These are phyloP conservation scores for Hyperoplus immaculatus DNA, from an alignment of 2,797 vertebrate species.

Conservation along the genomic window DNA sequence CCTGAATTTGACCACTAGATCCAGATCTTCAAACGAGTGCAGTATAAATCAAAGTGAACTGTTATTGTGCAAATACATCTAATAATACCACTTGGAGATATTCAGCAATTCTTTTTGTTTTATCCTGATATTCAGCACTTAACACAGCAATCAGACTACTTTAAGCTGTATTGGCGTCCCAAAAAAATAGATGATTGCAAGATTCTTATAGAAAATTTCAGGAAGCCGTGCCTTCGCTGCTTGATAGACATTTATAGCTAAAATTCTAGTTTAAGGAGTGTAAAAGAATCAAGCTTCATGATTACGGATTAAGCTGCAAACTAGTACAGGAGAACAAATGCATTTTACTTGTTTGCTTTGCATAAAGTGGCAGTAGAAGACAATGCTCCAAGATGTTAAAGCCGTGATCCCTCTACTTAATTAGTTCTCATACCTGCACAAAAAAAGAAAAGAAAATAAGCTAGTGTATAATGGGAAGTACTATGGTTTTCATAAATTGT, in stretches of 20 bases:
- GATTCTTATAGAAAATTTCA: not conserved
- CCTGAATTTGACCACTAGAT: slow-evolving; percentile 11
- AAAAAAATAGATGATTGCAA: not conserved
- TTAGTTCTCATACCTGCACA: slow-evolving; percentile 7
- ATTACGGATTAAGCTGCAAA: not conserved
- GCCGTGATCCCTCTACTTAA: not conserved
- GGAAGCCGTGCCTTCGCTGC: too few species aligned
- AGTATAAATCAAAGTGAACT: slow-evolving; percentile 6
- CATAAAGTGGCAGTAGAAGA: not conserved
- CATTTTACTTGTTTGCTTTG: slow-evolving; percentile 14
- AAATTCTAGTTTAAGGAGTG: not conserved
- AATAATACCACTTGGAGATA: not conserved
- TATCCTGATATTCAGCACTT: not conserved
- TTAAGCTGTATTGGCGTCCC: not conserved
- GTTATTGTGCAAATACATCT: slow-evolving; percentile 9
- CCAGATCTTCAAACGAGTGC: not conserved
- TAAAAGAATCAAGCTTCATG: not conserved
- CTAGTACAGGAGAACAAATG: not conserved
- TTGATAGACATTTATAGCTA: not conserved
- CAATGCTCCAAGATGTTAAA: not conserved
- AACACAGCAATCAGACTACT: slow-evolving; percentile 7
- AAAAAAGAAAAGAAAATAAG: not conserved
- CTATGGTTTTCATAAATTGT: slow-evolving; percentile 3
- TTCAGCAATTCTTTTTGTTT: slow-evolving; percentile 1
- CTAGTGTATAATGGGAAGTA: not conserved